Evolutionary conservation across 2,797 vertebrate genomes (phyloP), one percentile per base, ranked within the genome.

Genomic region (Peromyscus melanophrys): DNA sequence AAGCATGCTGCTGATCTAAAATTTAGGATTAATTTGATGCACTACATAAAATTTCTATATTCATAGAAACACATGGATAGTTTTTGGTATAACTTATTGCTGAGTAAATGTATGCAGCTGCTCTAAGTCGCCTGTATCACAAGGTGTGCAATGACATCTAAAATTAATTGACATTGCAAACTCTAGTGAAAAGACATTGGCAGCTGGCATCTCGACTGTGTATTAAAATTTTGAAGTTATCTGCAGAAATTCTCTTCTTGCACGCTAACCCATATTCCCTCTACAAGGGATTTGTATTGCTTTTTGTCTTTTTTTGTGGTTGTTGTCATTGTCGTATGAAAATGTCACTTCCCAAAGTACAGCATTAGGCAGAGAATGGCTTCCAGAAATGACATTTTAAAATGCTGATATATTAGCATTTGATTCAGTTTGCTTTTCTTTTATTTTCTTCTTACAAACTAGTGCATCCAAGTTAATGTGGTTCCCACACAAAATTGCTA

Each of bases 11-110:
- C 31, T 89, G 13, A 14, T 65, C 59, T 73, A 73, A 75, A 86
- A 73, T 61, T 97, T 96, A 25, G 83, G 88, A 89, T 89, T 90
- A 83, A 97, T 97, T 98, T 63, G 76, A 84, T 46, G 49, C 40
- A 11, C 25, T 98, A 95, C 63, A 80, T 96, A 40, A 4, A 92
- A 37, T 16, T 0, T 71, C 63, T 81, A 34, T 34, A 85, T 40
- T 96, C 21, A 63, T 83, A 29, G 25, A 91, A 61, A 73, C 17
- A n/a, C 19, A 14, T 10, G 63, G 40, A 37, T 94, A 92, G 76
- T 57, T 49, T 43, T 76, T 65, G 73, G 27, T 37, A 29, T 27
- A 77, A 34, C 9, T 57, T 90, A 4, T 93, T 90, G 1, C 19
- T 89, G 49, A 49, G n/a, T 4, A 89, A 91, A 61, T 90, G 25